These are phyloP conservation scores for Sardinella longiceps DNA, from an alignment of 2,797 vertebrate genomes.

Conservation along the genomic window DNA sequence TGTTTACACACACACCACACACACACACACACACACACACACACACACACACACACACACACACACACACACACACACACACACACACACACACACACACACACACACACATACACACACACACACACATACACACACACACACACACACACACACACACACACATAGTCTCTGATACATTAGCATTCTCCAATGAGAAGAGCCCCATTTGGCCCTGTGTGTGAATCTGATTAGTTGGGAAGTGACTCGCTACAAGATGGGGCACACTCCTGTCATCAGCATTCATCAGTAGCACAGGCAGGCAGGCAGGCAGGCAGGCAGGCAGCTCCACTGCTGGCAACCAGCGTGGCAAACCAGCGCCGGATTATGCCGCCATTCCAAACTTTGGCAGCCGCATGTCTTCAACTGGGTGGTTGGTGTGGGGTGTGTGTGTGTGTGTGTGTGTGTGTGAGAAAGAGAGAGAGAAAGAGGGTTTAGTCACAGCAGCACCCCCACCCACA, in stretches of 20 bases:
- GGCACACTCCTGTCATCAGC: slow-evolving; percentile 72
- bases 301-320: neutral
- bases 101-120: neutral
- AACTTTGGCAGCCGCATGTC: slow-evolving; percentile 60
- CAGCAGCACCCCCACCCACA: slow-evolving; percentile 51
- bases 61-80: slow-evolving; percentile 6
- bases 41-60: neutral
- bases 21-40: neutral
- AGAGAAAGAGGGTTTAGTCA: slow-evolving; percentile 7
- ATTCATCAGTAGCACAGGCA: slow-evolving; percentile 67
- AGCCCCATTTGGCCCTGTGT: slow-evolving; percentile 71
- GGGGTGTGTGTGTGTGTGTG: neutral
- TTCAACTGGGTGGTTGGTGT: neutral
- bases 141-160: slow-evolving; percentile 47
- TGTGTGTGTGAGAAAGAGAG: neutral
- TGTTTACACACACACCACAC: neutral
- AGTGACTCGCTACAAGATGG: slow-evolving; percentile 60
- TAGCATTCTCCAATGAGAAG: slow-evolving; percentile 72
- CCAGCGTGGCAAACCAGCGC: slow-evolving; percentile 60
- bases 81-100: slow-evolving; percentile 36
- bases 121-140: slow-evolving; percentile 45
- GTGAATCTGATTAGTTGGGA: slow-evolving; percentile 66
- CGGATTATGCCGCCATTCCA: slow-evolving; percentile 70
- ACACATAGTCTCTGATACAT: slow-evolving; percentile 65
- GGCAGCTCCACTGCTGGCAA: slow-evolving; percentile 49